Evolutionary conservation across 35 echinoderm and acorn worm genomes (phyloP).

Genomic region (Ophioderma brevispina): DNA sequence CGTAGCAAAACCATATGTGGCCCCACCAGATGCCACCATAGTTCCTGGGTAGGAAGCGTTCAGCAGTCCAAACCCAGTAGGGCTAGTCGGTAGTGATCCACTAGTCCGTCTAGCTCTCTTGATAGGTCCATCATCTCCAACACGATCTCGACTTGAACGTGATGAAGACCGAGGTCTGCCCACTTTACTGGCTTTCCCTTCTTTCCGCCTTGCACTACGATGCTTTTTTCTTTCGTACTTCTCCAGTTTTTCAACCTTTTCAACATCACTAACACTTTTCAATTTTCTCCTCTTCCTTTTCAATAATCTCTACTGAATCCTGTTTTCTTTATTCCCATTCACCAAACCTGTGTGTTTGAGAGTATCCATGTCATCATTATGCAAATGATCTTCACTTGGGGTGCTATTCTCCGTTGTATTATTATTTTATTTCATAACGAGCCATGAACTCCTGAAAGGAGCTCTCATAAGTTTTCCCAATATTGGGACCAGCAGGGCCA

Average conservation of each 20-base stretch:
- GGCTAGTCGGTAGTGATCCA: conserved; percentile 41
- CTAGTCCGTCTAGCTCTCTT: conserved; percentile 75
- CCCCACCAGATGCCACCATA: not conserved
- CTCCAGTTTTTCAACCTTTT: conserved; percentile 36
- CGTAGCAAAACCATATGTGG: not conserved
- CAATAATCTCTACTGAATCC: not conserved
- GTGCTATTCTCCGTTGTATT: conserved; percentile 14
- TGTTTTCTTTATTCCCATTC: not conserved
- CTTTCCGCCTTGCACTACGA: conserved; percentile 24
- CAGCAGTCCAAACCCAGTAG: not conserved
- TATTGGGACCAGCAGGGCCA: not conserved
- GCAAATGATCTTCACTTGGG: not conserved
- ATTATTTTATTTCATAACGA: conserved; percentile 30
- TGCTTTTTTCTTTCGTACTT: conserved; percentile 77
- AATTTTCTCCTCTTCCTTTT: conserved; percentile 17
- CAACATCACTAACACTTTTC: not conserved
- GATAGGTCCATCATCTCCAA: conserved; percentile 35
- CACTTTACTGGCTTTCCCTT: conserved; percentile 47
- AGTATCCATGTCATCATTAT: conserved; percentile 2
- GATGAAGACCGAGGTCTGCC: conserved; percentile 14
- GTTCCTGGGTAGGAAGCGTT: not conserved
- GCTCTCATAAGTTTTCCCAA: not conserved
- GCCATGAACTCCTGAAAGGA: conserved; percentile 63
- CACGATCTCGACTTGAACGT: not conserved
- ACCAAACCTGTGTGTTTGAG: not conserved